Evolutionary conservation across 2,888 invertebrate species (phyloP).

Genomic region (Pegoplata infirma): DNA sequence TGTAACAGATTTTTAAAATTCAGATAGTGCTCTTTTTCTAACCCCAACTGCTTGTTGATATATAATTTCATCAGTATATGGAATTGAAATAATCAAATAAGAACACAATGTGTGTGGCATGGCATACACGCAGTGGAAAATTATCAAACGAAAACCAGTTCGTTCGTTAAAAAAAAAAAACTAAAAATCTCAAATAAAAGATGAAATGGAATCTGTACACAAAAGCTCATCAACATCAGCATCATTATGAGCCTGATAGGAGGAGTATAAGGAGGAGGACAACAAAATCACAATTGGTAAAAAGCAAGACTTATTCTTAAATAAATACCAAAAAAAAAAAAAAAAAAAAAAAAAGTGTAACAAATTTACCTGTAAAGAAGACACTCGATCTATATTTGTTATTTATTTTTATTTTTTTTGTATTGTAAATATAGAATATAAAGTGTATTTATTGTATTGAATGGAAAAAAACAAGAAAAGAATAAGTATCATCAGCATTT

Average conservation of each 20-base stretch:
- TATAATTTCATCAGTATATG: slow-evolving; percentile 16
- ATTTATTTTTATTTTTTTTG: too few species aligned
- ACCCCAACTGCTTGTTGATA: not conserved
- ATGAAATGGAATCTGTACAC: slow-evolving; percentile 11
- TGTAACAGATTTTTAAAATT: too few species aligned
- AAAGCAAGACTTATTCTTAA: not conserved
- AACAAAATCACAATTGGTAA: not conserved
- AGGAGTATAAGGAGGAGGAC: not conserved
- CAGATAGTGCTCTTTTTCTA: too few species aligned
- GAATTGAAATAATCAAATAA: slow-evolving; percentile 40
- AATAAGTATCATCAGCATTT: slow-evolving; percentile 25
- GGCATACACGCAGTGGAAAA: slow-evolving; percentile 39
- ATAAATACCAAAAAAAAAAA: too few species aligned
- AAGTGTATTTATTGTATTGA: slow-evolving; percentile 24
- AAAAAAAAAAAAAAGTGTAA: too few species aligned
- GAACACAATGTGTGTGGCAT: slow-evolving; percentile 40
- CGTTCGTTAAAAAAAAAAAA: slow-evolving; percentile 8
- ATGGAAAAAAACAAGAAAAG: slow-evolving; percentile 3
- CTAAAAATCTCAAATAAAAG: not conserved
- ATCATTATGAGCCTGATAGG: not conserved
- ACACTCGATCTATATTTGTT: too few species aligned
- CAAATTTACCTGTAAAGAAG: slow-evolving; percentile 17
- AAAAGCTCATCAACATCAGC: slow-evolving; percentile 25
- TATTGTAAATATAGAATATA: slow-evolving; percentile 19
- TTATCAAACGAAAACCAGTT: slow-evolving; percentile 14